A percentile compares a stretch with the other conserved stretches of the same genome.
phyloP scores from a whole-genome alignment of 2,113 vertebrate genomes.

The Lagenorhynchus albirostris region DNA sequence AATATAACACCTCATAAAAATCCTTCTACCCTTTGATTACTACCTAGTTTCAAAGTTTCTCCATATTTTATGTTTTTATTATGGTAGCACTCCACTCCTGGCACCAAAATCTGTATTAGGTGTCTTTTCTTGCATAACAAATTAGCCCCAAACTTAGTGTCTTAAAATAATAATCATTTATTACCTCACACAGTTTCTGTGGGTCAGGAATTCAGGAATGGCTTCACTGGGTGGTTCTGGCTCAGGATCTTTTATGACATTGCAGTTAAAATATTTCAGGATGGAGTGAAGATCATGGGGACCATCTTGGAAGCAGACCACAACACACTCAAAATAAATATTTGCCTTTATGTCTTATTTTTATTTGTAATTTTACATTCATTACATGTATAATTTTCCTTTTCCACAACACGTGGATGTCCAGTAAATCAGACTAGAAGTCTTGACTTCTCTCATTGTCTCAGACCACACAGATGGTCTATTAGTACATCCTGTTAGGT shows the following conservation, averaged over 20 bases:
- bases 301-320: neutral
- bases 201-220: neutral
- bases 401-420: neutral
- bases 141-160: neutral
- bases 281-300: neutral
- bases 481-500: neutral
- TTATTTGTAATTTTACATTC: slow-evolving; percentile 4
- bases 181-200: neutral
- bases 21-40: neutral
- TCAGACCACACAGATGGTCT: neutral
- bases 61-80: neutral
- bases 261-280: neutral
- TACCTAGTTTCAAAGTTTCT: neutral
- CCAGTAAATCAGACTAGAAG: neutral
- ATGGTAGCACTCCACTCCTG: neutral
- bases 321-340: neutral
- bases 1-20: neutral
- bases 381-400: neutral
- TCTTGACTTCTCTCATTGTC: neutral
- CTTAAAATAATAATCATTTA: slow-evolving; percentile 13
- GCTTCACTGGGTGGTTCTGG: neutral
- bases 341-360: neutral
- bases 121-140: neutral
- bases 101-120: neutral
- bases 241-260: neutral